Conservation (phyloP, 2,888 invertebrate genomes). For the Tanypteryx hageni region DNA sequence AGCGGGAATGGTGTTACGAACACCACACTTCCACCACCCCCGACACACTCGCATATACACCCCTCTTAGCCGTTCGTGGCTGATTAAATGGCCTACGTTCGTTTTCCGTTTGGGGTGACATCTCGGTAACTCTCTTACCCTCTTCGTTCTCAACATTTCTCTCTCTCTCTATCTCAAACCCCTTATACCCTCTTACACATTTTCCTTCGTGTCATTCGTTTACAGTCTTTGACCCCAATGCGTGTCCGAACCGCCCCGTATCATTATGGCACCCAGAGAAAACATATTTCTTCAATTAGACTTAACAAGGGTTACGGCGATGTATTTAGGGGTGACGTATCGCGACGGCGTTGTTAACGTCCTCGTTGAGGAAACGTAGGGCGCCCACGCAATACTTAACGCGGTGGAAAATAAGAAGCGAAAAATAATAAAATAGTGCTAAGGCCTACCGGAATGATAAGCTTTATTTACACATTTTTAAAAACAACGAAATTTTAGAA, state of each 20-base stretch:
- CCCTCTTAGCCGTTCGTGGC: background rate
- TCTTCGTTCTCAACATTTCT: background rate
- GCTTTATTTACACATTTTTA: too few species aligned
- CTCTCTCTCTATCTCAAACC: background rate
- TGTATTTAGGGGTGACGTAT: background rate
- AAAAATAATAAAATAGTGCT: too few species aligned
- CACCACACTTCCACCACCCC: background rate
- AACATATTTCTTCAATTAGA: constrained; percentile 28
- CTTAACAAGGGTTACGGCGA: background rate
- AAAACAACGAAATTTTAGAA: too few species aligned
- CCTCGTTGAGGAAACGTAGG: too few species aligned
- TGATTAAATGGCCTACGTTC: constrained; percentile 5
- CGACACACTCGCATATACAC: background rate
- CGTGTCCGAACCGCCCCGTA: background rate
- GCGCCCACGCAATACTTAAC: too few species aligned
- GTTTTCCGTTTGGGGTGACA: constrained; percentile 16
- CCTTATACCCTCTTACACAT: background rate
- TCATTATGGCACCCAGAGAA: background rate
- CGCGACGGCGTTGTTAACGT: background rate
- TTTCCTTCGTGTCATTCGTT: background rate
- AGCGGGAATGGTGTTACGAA: constrained; percentile 8
- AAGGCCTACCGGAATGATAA: too few species aligned
- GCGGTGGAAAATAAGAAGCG: too few species aligned
- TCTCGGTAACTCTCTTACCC: background rate
- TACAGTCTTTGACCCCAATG: background rate